These are phyloP conservation scores for Cossypha niveicapilla DNA, from an alignment of 2,797 vertebrate species.

Conservation along the genomic window DNA sequence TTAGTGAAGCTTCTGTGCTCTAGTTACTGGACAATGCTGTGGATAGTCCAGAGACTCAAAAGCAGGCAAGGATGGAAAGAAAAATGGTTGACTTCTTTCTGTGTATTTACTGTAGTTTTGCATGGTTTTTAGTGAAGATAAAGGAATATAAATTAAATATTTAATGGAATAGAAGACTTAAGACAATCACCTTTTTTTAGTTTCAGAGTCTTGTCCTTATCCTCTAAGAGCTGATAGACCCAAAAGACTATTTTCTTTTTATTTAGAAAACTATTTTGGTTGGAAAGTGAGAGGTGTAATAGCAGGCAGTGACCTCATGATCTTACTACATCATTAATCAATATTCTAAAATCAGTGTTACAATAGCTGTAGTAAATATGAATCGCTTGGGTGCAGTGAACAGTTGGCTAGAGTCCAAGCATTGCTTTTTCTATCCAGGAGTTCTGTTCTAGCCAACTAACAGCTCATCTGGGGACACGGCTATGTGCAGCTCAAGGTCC, in stretches of 20 bases:
- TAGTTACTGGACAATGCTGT: background rate
- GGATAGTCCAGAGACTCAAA: background rate
- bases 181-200: background rate
- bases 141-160: background rate
- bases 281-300: background rate
- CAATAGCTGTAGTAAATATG: background rate
- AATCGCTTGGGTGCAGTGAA: conserved; percentile 5
- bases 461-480: background rate
- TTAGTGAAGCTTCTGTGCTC: background rate
- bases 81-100: background rate
- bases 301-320: background rate
- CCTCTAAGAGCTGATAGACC: background rate
- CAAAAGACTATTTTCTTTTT: background rate
- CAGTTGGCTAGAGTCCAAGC: conserved; percentile 3
- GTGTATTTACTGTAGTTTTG: background rate
- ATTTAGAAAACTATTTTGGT: background rate
- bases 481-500: background rate
- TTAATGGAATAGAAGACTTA: background rate
- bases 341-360: conserved; percentile 22
- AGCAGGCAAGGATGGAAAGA: background rate
- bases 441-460: background rate
- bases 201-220: background rate
- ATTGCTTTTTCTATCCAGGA: background rate
- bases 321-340: conserved; percentile 7
- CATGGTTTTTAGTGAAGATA: background rate